Evolutionary conservation across 1,140 invertebrate genomes (phyloP).

Genomic region (Nilaparvata lugens): DNA sequence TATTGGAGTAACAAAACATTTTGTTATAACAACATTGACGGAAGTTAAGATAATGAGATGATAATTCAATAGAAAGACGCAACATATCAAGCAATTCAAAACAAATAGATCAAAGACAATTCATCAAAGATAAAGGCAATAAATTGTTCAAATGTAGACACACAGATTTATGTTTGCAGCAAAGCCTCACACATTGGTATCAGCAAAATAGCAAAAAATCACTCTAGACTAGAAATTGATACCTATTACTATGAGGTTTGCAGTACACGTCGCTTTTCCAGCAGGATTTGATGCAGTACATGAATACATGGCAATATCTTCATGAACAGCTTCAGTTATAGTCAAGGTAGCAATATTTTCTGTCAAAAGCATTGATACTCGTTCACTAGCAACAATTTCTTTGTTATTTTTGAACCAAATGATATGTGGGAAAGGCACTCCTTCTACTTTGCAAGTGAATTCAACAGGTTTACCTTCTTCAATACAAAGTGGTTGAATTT

Average conservation of each 20-base stretch:
- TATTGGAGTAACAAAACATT: no score
- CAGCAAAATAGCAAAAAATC: conserved; percentile 16
- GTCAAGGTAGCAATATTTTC: conserved; percentile 55
- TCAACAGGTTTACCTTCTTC: conserved; percentile 49
- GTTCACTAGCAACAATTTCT: conserved; percentile 50
- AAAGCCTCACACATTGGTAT: neutral
- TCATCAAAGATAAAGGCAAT: no score
- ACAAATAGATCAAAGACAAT: no score
- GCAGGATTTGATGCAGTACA: conserved; percentile 66
- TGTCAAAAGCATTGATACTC: conserved; percentile 47
- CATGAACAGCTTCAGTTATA: conserved; percentile 49
- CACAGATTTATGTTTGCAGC: no score
- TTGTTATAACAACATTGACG: no score
- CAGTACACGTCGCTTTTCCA: conserved; percentile 68
- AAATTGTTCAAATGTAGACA: no score
- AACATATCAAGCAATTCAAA: no score
- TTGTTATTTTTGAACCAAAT: conserved; percentile 68
- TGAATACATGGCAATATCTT: conserved; percentile 69
- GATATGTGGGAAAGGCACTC: conserved; percentile 56
- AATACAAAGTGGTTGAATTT: conserved; percentile 53
- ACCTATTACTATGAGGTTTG: conserved; percentile 61
- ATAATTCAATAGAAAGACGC: no score
- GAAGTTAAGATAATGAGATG: no score
- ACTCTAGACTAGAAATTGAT: conserved; percentile 23
- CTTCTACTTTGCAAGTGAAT: conserved; percentile 57